These are phyloP conservation scores for Rallus crepitans DNA, from an alignment of 2,797 vertebrate genomes.

Conservation along the genomic window DNA sequence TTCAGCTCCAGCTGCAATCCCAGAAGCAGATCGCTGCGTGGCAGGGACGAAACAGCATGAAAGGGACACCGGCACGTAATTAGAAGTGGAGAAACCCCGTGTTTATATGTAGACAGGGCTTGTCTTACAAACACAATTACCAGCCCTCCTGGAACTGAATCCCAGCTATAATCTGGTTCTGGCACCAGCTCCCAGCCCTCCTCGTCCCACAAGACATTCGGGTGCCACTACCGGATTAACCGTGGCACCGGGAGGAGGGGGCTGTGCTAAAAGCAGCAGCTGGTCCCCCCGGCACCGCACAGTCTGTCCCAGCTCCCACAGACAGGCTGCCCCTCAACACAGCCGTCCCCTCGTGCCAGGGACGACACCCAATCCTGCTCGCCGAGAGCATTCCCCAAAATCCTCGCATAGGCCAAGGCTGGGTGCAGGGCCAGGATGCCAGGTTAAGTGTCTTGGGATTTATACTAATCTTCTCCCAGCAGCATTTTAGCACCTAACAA, in stretches of 20 bases:
- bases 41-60: neutral
- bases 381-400: slow-evolving; percentile 25
- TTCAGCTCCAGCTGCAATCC: slow-evolving; percentile 2
- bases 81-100: slow-evolving; percentile 42
- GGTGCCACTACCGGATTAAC: slow-evolving; percentile 52
- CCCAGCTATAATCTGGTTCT: slow-evolving; percentile 51
- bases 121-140: slow-evolving; percentile 62
- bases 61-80: slow-evolving; percentile 52
- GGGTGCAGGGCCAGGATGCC: neutral
- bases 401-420: neutral
- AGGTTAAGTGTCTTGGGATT: slow-evolving; percentile 2
- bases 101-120: slow-evolving; percentile 62
- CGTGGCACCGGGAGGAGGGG: slow-evolving; percentile 20
- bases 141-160: slow-evolving; percentile 31
- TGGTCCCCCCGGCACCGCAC: neutral
- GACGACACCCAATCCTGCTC: slow-evolving; percentile 17
- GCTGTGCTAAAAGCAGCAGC: slow-evolving; percentile 57
- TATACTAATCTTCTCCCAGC: neutral
- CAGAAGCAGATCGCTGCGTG: neutral
- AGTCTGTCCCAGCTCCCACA: slow-evolving; percentile 24
- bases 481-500: neutral
- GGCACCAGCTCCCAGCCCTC: slow-evolving; percentile 49
- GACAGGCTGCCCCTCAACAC: neutral
- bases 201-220: slow-evolving; percentile 4
- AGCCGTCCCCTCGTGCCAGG: neutral